A percentile compares a stretch with the other conserved stretches of the same genome.
These are phyloP conservation scores for Diplosoma virens DNA, from an alignment of 23 tunicate genomes.

Conservation along the genomic window DNA sequence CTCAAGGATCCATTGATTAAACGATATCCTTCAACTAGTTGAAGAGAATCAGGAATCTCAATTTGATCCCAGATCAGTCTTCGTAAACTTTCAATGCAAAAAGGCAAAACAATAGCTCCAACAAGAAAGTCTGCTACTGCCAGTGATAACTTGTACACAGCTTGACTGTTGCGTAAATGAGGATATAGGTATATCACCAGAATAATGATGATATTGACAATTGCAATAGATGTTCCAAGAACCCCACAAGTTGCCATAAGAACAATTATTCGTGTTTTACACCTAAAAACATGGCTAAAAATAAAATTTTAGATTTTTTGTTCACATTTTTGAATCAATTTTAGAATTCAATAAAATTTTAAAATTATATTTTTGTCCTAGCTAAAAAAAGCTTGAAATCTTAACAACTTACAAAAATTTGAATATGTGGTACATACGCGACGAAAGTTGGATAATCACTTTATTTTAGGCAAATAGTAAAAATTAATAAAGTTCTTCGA, in stretches of 20 bases:
- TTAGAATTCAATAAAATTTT: too few relatives aligned
- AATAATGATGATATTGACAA: conserved; percentile 40
- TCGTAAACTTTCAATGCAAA: conserved; percentile 11
- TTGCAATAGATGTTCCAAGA: conserved; percentile 21
- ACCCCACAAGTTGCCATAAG: conserved; percentile 41
- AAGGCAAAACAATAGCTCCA: conserved; percentile 58
- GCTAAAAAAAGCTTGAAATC: too few relatives aligned
- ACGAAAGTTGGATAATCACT: too few relatives aligned
- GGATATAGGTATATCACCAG: conserved; percentile 34
- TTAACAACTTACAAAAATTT: too few relatives aligned
- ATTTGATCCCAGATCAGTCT: conserved; percentile 2
- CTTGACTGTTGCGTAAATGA: conserved; percentile 57
- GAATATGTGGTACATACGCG: too few relatives aligned
- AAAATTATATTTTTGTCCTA: too few relatives aligned
- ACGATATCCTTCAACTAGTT: conserved; percentile 21
- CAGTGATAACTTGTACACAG: conserved; percentile 53
- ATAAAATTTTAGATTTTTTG: too few relatives aligned
- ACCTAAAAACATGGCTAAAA: too few relatives aligned
- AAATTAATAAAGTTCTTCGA: too few relatives aligned
- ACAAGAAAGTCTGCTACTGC: conserved; percentile 59
- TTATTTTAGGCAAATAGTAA: too few relatives aligned
- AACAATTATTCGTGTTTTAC: conserved; percentile 28
- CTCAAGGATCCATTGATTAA: conserved; percentile 8
- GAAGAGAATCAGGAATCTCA: background rate
- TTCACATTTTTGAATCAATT: too few relatives aligned